These are phyloP conservation scores for Artemia franciscana DNA, from an alignment of 1,140 invertebrate species.

Conservation along the genomic window DNA sequence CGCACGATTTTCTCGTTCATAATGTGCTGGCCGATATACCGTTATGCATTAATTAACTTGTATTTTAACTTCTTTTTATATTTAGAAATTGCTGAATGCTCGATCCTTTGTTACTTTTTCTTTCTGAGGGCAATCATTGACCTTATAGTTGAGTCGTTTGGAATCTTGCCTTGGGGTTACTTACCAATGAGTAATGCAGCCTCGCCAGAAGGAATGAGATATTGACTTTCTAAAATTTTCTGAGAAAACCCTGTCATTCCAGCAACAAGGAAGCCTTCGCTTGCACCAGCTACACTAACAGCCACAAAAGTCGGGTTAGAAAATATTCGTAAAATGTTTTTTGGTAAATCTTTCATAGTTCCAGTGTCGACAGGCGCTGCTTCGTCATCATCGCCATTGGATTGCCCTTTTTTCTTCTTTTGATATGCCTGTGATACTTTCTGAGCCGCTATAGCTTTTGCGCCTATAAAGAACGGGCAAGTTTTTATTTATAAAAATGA, in stretches of 20 bases:
- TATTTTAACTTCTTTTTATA: too few species aligned
- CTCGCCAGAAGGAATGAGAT: conserved; percentile 39
- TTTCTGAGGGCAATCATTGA: too few species aligned
- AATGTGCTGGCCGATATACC: too few species aligned
- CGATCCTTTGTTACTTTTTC: too few species aligned
- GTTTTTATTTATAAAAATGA: too few species aligned
- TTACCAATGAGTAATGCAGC: conserved; percentile 51
- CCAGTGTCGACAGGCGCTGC: conserved; percentile 14
- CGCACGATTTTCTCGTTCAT: too few species aligned
- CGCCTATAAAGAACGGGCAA: too few species aligned
- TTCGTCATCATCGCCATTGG: conserved; percentile 12
- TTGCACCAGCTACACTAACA: conserved; percentile 47
- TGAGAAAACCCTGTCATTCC: conserved; percentile 60
- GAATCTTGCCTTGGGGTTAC: too few species aligned
- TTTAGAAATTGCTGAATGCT: too few species aligned
- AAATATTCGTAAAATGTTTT: conserved; percentile 35
- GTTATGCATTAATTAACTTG: too few species aligned
- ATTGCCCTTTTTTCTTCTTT: conserved; percentile 7
- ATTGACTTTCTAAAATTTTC: conserved; percentile 62
- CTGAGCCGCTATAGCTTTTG: conserved; percentile 33
- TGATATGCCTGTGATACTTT: conserved; percentile 42
- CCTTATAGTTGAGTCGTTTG: too few species aligned
- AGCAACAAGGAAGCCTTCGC: conserved; percentile 46
- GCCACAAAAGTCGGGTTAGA: conserved; percentile 55
- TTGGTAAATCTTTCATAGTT: conserved; percentile 35